phyloP scores from a whole-genome alignment of 2,888 invertebrate species.

The Latheticus oryzae region DNA sequence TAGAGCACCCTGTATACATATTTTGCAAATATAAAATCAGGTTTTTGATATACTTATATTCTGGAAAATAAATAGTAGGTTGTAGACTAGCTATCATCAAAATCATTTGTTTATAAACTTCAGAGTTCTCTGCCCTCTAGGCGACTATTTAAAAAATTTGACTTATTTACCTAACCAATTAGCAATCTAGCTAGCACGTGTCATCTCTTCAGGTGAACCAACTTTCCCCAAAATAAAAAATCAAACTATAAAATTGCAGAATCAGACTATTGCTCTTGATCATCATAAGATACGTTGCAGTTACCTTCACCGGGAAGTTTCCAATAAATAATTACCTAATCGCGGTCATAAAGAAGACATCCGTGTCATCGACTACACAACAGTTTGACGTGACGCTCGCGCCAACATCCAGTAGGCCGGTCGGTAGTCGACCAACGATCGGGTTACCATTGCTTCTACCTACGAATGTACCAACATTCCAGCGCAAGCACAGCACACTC shows the following conservation, averaged over 20 bases:
- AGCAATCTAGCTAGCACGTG: slow-evolving; percentile 28
- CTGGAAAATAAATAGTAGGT: too few species aligned
- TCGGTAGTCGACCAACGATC: slow-evolving; percentile 24
- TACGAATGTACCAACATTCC: slow-evolving; percentile 52
- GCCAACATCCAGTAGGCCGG: slow-evolving; percentile 42
- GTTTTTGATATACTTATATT: too few species aligned
- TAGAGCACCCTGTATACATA: too few species aligned
- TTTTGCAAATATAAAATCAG: too few species aligned
- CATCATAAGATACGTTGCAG: too few species aligned
- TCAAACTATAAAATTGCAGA: slow-evolving; percentile 5
- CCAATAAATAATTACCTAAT: slow-evolving; percentile 44
- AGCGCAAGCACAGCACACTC: slow-evolving; percentile 55
- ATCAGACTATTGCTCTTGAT: too few species aligned
- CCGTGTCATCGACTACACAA: slow-evolving; percentile 48
- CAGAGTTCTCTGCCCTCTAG: slow-evolving; percentile 23
- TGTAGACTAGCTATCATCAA: too few species aligned
- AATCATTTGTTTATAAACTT: too few species aligned
- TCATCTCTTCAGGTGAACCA: slow-evolving; percentile 21
- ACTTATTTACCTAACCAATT: slow-evolving; percentile 26
- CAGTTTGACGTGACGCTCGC: slow-evolving; percentile 43
- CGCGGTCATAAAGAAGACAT: slow-evolving; percentile 50
- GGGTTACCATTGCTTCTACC: slow-evolving; percentile 31
- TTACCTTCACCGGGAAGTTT: slow-evolving; percentile 36
- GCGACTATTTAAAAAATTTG: slow-evolving; percentile 17
- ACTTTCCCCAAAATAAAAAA: slow-evolving; percentile 14